phyloP scores from a whole-genome alignment of 2,113 vertebrate species.

The Sphyrna mokarran region DNA sequence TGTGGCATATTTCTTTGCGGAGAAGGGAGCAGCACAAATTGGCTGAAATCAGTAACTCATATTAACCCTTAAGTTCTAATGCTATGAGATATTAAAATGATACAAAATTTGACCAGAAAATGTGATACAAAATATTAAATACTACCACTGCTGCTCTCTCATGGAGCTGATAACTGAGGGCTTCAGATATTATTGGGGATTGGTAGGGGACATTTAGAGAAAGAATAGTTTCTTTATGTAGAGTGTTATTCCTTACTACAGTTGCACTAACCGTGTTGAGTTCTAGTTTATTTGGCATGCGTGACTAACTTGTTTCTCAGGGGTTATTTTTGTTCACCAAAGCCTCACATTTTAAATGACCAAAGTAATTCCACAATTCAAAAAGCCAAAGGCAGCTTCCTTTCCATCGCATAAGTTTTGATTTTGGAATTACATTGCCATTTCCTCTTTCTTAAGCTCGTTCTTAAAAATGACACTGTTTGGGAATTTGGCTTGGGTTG shows the following conservation, averaged over 20 bases:
- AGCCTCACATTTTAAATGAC: not conserved
- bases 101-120: not conserved
- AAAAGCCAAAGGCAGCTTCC: not conserved
- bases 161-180: not conserved
- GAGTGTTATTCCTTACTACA: not conserved
- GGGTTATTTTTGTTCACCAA: not conserved
- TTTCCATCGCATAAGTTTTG: not conserved
- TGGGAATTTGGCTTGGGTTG: not conserved
- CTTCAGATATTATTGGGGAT: not conserved
- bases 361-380: not conserved
- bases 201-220: not conserved
- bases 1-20: not conserved
- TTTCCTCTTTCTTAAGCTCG: not conserved
- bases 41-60: not conserved
- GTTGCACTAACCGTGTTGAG: not conserved
- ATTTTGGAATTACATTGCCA: not conserved
- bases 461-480: not conserved
- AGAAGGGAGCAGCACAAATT: not conserved
- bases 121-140: not conserved
- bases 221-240: not conserved
- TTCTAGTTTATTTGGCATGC: not conserved
- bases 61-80: slow-evolving; percentile 1
- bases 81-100: not conserved
- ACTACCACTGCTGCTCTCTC: not conserved
- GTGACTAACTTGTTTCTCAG: not conserved